phyloP scores from a whole-genome alignment of 1,140 invertebrate genomes.

The Drosophila tristis region DNA sequence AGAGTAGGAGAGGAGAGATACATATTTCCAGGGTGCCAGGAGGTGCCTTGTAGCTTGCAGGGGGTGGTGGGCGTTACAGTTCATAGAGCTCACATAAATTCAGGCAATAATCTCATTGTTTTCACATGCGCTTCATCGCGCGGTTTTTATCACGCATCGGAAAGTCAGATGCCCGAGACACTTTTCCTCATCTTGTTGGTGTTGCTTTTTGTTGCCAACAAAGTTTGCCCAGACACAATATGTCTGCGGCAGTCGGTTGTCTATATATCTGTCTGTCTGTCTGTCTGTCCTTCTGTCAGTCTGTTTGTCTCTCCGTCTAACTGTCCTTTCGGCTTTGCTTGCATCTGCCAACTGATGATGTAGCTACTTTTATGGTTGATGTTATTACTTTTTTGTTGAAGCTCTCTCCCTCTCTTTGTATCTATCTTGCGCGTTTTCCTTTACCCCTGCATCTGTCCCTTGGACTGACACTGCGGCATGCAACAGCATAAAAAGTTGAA shows the following conservation, averaged over 20 bases:
- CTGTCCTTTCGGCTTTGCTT: conserved; percentile 49
- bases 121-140: conserved; percentile 71
- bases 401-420: conserved; percentile 1
- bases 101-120: conserved; percentile 79
- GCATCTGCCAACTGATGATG: conserved; percentile 80
- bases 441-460: conserved; percentile 16
- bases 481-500: conserved; percentile 59
- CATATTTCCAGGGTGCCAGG: neutral
- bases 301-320: conserved; percentile 15
- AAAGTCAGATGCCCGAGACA: conserved; percentile 37
- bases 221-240: conserved; percentile 79
- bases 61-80: conserved; percentile 19
- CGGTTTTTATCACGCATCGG: conserved; percentile 62
- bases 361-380: conserved; percentile 82
- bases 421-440: conserved; percentile 23
- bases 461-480: conserved; percentile 52
- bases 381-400: conserved; percentile 74
- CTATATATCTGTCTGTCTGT: conserved; percentile 24
- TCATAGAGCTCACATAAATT: conserved; percentile 71
- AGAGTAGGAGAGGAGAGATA: neutral
- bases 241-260: conserved; percentile 65
- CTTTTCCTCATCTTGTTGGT: conserved; percentile 54
- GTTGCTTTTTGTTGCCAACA: conserved; percentile 64
- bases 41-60: neutral
- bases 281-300: conserved; percentile 2